A percentile compares a stretch with the other conserved stretches of the same genome.
Evolutionary conservation across 2,888 invertebrate genomes (phyloP).

Genomic region (Rhimphoctona megacephalus): DNA sequence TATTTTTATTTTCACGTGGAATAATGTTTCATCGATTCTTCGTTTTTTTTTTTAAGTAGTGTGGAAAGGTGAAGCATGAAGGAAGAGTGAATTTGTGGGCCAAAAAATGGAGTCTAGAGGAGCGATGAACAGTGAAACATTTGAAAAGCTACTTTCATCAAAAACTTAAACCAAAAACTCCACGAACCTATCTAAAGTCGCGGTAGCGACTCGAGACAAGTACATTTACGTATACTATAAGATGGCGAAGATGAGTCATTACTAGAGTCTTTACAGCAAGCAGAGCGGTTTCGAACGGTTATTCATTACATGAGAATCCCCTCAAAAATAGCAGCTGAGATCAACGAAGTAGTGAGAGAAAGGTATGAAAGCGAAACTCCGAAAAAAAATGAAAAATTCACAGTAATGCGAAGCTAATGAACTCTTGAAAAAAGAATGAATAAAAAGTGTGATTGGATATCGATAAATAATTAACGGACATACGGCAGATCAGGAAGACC

Average conservation of each 20-base stretch:
- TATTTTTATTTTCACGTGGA: background rate
- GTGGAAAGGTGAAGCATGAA: background rate
- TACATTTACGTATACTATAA: no score
- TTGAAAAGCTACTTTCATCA: background rate
- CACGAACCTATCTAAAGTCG: no score
- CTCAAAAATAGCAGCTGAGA: background rate
- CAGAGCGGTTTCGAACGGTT: no score
- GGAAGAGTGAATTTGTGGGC: background rate
- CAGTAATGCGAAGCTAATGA: background rate
- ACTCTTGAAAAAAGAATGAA: background rate
- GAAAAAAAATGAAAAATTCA: background rate
- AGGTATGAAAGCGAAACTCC: background rate
- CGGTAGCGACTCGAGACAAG: no score
- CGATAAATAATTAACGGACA: slow-evolving; percentile 38
- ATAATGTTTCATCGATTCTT: background rate
- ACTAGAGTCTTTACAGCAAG: no score
- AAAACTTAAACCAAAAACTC: background rate
- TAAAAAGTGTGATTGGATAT: background rate
- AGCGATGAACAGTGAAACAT: background rate
- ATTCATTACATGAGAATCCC: background rate
- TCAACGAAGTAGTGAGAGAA: background rate
- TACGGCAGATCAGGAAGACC: slow-evolving; percentile 54
- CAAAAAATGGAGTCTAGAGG: background rate
- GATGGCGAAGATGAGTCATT: no score
- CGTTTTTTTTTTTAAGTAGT: background rate